Percentiles rank a stretch among this genome's conserved stretches.
Conservation (phyloP, 2,797 vertebrate species). For the Natrix natrix region DNA sequence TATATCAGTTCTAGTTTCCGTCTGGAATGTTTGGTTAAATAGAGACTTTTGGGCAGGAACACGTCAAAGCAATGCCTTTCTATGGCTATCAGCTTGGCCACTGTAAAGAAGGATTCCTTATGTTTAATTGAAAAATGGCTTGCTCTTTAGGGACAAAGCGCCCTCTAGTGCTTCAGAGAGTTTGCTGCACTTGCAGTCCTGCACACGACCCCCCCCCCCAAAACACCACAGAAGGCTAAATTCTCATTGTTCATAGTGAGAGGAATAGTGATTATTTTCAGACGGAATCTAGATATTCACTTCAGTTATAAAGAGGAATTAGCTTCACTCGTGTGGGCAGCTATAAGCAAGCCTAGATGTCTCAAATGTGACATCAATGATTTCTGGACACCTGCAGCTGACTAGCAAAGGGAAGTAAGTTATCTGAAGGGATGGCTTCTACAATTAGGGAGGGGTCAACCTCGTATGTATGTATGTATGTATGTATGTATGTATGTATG, state of each 20-base stretch:
- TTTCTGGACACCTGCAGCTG: background rate
- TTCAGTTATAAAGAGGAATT: background rate
- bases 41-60: background rate
- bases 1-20: background rate
- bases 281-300: background rate
- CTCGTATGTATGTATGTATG: background rate
- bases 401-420: background rate
- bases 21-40: background rate
- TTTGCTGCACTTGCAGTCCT: background rate
- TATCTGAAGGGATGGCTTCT: background rate
- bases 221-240: background rate
- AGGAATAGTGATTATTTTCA: background rate
- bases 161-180: slow-evolving; percentile 57
- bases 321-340: background rate
- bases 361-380: background rate
- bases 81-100: background rate
- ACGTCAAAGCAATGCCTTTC: slow-evolving; percentile 18
- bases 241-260: background rate
- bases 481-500: too few relatives aligned
- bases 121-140: background rate
- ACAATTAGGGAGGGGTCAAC: background rate
- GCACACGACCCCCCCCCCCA: background rate
- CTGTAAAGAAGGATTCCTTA: background rate
- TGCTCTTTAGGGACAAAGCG: slow-evolving; percentile 43
- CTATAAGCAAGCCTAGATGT: background rate